Percentiles rank a stretch among this genome's conserved stretches.
These are phyloP conservation scores for Arenaria interpres DNA, from an alignment of 2,113 vertebrate species.

Conservation along the genomic window DNA sequence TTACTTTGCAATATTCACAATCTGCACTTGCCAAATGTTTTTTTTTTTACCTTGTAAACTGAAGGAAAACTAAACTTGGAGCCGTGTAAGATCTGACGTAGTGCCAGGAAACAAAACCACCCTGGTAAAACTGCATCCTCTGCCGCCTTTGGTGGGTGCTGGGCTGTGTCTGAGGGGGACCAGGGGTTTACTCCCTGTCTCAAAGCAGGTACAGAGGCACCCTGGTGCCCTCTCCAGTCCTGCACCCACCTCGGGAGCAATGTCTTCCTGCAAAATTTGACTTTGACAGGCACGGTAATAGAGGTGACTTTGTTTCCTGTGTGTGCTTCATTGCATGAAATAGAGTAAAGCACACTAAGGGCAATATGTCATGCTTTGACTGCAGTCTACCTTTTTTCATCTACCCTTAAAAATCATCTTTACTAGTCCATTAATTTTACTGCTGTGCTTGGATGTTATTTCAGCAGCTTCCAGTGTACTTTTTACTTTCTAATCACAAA, in stretches of 20 bases:
- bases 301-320: neutral
- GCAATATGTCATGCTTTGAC: neutral
- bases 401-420: neutral
- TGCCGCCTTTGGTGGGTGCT: fast-evolving
- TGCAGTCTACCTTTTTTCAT: no score
- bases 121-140: neutral
- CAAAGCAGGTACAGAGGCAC: fast-evolving
- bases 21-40: neutral
- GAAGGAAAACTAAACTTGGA: neutral
- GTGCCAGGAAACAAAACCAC: neutral
- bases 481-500: neutral
- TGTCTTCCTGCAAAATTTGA: neutral
- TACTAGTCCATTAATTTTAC: neutral
- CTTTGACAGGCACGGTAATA: neutral
- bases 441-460: neutral
- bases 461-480: neutral
- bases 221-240: neutral
- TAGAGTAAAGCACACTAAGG: neutral
- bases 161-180: neutral
- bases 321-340: neutral
- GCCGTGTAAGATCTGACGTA: neutral
- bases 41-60: neutral
- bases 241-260: fast-evolving
- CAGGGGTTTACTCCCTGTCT: neutral
- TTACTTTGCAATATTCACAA: neutral